phyloP scores from a whole-genome alignment of 2,113 vertebrate genomes.

The Spea multiplicata region DNA sequence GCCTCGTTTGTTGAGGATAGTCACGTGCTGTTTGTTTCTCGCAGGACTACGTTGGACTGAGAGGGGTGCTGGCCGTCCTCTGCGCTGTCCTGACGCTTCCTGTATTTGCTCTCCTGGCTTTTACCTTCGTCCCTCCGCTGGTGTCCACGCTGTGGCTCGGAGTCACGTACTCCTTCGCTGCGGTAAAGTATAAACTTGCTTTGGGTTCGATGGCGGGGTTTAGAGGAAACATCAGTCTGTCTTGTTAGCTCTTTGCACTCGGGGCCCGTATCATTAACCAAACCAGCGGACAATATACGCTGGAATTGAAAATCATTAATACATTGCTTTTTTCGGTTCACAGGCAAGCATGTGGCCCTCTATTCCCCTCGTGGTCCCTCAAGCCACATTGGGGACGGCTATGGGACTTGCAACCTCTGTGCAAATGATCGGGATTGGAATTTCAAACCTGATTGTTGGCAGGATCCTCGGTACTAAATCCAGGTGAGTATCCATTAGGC shows the following conservation, averaged over 20 bases:
- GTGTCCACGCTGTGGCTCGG: constrained; percentile 74
- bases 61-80: constrained; percentile 65
- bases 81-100: constrained; percentile 71
- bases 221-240: background rate
- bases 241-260: background rate
- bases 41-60: constrained; percentile 70
- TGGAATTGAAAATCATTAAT: too few species aligned
- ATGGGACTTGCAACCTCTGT: constrained; percentile 76
- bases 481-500: constrained; percentile 54
- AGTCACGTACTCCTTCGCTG: constrained; percentile 77
- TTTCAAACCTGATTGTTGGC: constrained; percentile 76
- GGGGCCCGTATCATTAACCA: too few species aligned
- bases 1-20: too few species aligned
- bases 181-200: constrained; percentile 51
- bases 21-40: background rate
- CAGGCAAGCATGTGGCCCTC: constrained; percentile 81
- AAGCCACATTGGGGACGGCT: constrained; percentile 73
- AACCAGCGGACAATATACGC: too few species aligned
- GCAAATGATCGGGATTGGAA: constrained; percentile 74
- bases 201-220: background rate
- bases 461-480: constrained; percentile 72
- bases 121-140: constrained; percentile 70
- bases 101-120: constrained; percentile 73
- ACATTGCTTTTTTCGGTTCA: background rate
- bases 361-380: constrained; percentile 74